Conservation (phyloP, 2,113 vertebrate species). For the Halichoerus grypus region DNA sequence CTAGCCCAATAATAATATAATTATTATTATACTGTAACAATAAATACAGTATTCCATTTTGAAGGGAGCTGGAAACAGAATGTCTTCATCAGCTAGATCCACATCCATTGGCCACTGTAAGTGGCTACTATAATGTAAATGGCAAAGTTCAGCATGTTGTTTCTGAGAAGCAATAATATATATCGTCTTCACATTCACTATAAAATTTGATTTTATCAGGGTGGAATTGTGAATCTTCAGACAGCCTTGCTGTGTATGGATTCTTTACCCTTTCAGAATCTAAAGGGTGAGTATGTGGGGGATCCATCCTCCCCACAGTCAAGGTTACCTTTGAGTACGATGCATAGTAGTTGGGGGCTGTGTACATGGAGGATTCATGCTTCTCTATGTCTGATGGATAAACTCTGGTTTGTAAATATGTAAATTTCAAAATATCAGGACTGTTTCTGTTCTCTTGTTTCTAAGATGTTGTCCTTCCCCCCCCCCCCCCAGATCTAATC, state of each 20-base stretch:
- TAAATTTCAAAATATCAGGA: not conserved
- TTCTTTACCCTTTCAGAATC: not conserved
- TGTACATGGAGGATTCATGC: not conserved
- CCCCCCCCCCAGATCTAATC: not conserved
- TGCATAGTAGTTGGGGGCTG: not conserved
- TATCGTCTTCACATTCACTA: not conserved
- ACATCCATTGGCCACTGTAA: not conserved
- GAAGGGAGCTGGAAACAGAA: slow-evolving; percentile 26
- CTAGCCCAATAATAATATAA: not conserved
- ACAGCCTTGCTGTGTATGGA: not conserved
- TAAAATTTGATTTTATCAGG: not conserved
- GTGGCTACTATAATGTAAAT: not conserved
- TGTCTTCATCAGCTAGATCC: not conserved
- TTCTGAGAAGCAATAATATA: not conserved
- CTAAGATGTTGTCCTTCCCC: not conserved
- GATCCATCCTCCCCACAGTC: not conserved
- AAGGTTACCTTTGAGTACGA: not conserved
- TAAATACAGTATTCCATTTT: not conserved
- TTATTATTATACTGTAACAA: not conserved
- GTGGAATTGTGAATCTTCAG: not conserved
- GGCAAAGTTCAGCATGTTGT: not conserved
- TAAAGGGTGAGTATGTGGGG: not conserved
- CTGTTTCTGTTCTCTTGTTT: not conserved
- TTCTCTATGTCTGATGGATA: not conserved
- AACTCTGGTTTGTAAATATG: not conserved